Percentiles rank a stretch among this genome's conserved stretches.
Evolutionary conservation across 2,113 vertebrate species (phyloP).

Genomic region (Sylvietta virens): DNA sequence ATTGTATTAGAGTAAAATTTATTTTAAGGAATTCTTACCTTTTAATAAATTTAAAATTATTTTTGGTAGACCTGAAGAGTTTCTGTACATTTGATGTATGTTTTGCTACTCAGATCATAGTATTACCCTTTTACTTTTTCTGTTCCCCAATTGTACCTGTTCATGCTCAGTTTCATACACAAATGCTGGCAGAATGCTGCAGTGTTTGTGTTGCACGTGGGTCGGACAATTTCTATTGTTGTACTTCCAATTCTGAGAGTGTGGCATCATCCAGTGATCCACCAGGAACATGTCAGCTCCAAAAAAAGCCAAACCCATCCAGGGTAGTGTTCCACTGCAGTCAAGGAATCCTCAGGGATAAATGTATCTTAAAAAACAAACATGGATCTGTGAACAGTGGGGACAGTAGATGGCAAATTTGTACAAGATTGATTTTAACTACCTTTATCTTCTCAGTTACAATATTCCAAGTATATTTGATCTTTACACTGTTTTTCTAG

Average conservation of each 20-base stretch:
- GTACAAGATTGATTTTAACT: not conserved
- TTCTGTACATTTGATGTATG: not conserved
- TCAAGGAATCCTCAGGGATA: not conserved
- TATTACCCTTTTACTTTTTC: not conserved
- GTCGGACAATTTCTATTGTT: accelerated
- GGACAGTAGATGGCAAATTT: not conserved
- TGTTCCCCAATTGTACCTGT: accelerated
- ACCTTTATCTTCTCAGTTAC: not conserved
- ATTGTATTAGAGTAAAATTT: not conserved
- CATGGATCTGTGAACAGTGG: not conserved
- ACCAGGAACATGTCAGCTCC: not conserved
- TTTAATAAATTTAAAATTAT: not conserved
- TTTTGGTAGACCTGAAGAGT: not conserved
- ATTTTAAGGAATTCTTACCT: not conserved
- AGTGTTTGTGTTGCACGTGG: not conserved
- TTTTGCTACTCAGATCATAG: not conserved
- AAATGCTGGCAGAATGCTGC: not conserved
- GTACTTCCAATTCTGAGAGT: not conserved
- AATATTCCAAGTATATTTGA: not conserved
- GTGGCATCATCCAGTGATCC: not conserved
- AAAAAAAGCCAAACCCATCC: not conserved
- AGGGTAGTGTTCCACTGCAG: not conserved
- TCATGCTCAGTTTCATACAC: not conserved
- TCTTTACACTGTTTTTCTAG: not conserved
- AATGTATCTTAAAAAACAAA: not conserved